Conservation (phyloP, 2,797 vertebrate genomes). For the Falco cherrug region DNA sequence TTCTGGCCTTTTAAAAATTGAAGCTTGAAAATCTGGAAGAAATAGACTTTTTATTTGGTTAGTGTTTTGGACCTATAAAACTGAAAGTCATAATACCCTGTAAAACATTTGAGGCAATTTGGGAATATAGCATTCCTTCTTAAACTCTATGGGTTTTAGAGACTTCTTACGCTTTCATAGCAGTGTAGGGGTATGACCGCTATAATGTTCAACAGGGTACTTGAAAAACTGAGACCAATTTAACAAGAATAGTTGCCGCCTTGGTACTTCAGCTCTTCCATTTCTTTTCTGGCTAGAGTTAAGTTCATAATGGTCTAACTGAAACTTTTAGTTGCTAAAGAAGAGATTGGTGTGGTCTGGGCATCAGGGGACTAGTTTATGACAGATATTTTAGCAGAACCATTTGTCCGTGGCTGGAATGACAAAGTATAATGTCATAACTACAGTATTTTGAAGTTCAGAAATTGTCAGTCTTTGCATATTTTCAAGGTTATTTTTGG, state of each 20-base stretch:
- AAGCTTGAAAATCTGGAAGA: background rate
- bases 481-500: background rate
- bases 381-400: background rate
- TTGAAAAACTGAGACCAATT: slow-evolving; percentile 27
- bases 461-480: background rate
- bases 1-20: background rate
- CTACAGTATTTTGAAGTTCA: background rate
- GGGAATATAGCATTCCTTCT: background rate
- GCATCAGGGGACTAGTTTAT: background rate
- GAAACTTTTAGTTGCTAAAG: slow-evolving; percentile 5
- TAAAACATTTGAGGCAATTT: background rate
- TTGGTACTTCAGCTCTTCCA: slow-evolving; percentile 20
- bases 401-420: background rate
- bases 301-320: slow-evolving; percentile 16
- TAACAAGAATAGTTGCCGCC: background rate
- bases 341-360: background rate
- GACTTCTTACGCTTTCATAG: background rate
- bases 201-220: background rate
- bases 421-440: background rate
- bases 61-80: background rate
- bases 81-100: background rate
- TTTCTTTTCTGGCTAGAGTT: slow-evolving; percentile 1
- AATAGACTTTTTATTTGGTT: slow-evolving; percentile 29
- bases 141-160: background rate
- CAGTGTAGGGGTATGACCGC: background rate